A percentile compares a stretch with the other conserved stretches of the same genome.
Conservation (phyloP, 2,888 invertebrate species). For the Campoplex capitator region DNA sequence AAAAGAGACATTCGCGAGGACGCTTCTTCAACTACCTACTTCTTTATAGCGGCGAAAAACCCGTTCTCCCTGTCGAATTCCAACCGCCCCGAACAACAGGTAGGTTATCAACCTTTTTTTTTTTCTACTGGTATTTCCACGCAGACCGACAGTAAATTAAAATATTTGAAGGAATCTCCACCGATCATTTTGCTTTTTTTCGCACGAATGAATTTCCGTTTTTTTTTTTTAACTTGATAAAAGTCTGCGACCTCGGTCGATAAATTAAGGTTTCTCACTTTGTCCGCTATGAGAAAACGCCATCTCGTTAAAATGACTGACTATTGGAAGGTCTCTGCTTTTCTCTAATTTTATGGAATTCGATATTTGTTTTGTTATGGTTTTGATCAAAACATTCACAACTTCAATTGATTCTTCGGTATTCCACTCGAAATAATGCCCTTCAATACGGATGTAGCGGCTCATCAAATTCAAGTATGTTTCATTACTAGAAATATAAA, state of each 20-base stretch:
- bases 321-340: not conserved
- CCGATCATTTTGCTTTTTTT: not conserved
- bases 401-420: not conserved
- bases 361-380: slow-evolving; percentile 4
- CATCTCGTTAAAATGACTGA: not conserved
- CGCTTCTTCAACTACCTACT: slow-evolving; percentile 25
- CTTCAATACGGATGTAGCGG: slow-evolving; percentile 91
- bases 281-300: not conserved
- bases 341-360: not conserved
- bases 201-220: not conserved
- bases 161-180: not conserved
- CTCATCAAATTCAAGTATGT: slow-evolving; percentile 88
- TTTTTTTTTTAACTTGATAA: not conserved
- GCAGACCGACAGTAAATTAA: slow-evolving; percentile 8
- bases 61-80: slow-evolving; percentile 34
- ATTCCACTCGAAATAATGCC: slow-evolving; percentile 86
- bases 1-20: slow-evolving; percentile 10
- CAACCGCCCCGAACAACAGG: slow-evolving; percentile 7
- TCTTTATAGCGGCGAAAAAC: slow-evolving; percentile 19
- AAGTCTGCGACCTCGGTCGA: not conserved
- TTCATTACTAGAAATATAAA: not conserved
- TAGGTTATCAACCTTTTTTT: slow-evolving; percentile 25
- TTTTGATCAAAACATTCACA: not conserved
- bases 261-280: not conserved
- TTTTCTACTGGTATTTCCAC: slow-evolving; percentile 15